Base-by-base conservation (phyloP, 2,888 invertebrate species). In the Aricia artaxerxes region DNA sequence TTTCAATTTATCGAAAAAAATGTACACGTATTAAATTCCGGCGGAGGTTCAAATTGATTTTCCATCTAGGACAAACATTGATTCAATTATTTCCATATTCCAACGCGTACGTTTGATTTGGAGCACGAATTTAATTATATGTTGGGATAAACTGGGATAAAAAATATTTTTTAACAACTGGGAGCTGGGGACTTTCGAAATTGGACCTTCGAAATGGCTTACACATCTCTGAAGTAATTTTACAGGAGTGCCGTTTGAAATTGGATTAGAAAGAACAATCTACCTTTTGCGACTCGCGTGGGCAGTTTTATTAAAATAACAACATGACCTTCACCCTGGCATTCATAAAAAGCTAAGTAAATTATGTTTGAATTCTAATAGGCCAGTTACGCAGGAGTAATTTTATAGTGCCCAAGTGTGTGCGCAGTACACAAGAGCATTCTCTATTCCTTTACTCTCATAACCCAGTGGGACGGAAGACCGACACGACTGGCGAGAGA, bases 61-160 rank as follows among this genome's bases (percentile, higher is more conserved):
- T 76, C 76, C 31, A 76, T 76, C 31, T 76, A 76, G 31, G 53
- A 57, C 76, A 76, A 76, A 76, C 76, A 76, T 53, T 76, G 57
- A 76, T 76, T 76, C 76, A 76, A 76, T 76, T 76, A 76, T 35
- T 76, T 35, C 40, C 76, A 76, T 57, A 57, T 57, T 53, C 76
- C 31, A 53, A 57, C 76, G 57, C 31, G 76, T 35, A 76, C 76
- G 53, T 35, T 76, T 76, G 53, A 76, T 76, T 35, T 53, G 57
- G 76, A 31, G 16, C 76, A 35, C 57, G 76, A 24, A 76, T 76
- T 76, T 76, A 76, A 76, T 76, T 75, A 75, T 75, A 35, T 76
- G 31, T 76, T 57, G 31, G 53, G 35, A 57, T 57, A 57, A 75
- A 38, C 9, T 73, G 73, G 1, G 4, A 57, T 4, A 16, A 35